These are phyloP conservation scores for Gadus chalcogrammus DNA, from an alignment of 2,113 vertebrate genomes.

Conservation along the genomic window DNA sequence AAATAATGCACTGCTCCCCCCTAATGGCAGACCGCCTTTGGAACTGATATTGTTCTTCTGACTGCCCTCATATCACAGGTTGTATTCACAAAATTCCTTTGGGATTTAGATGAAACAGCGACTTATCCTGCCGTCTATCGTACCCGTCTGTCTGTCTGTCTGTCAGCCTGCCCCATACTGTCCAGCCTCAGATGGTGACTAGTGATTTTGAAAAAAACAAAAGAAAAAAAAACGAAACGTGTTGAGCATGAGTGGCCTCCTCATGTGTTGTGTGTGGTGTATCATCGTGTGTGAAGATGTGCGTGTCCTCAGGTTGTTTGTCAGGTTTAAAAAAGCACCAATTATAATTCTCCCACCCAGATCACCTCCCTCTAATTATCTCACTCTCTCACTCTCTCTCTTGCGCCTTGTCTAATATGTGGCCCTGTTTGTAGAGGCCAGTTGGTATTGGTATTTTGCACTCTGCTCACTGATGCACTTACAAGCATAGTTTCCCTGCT, in stretches of 20 bases:
- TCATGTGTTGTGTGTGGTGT: constrained; percentile 68
- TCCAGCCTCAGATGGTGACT: constrained; percentile 65
- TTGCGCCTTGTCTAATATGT: constrained; percentile 52
- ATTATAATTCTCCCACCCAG: constrained; percentile 18
- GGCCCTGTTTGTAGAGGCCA: constrained; percentile 68
- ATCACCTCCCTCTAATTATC: constrained; percentile 40
- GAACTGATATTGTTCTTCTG: neutral
- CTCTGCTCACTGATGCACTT: constrained; percentile 76
- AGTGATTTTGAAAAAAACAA: constrained; percentile 64
- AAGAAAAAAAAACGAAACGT: constrained; percentile 48
- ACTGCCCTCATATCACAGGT: constrained; percentile 1
- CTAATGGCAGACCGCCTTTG: constrained; percentile 32
- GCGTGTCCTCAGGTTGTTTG: constrained; percentile 74
- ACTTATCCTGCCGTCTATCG: constrained; percentile 12
- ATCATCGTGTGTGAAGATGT: constrained; percentile 65
- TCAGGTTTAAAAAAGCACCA: constrained; percentile 55
- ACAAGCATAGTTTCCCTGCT: constrained; percentile 59
- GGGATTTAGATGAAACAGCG: too few species aligned
- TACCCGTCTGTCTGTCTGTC: constrained; percentile 50
- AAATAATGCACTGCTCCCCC: constrained; percentile 32
- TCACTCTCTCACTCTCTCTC: constrained; percentile 8
- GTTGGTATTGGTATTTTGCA: constrained; percentile 78
- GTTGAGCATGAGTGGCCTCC: constrained; percentile 71
- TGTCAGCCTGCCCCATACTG: constrained; percentile 40
- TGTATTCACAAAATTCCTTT: too few species aligned